Evolutionary conservation across 2,113 vertebrate genomes (phyloP).

Genomic region (Phoxinus phoxinus): DNA sequence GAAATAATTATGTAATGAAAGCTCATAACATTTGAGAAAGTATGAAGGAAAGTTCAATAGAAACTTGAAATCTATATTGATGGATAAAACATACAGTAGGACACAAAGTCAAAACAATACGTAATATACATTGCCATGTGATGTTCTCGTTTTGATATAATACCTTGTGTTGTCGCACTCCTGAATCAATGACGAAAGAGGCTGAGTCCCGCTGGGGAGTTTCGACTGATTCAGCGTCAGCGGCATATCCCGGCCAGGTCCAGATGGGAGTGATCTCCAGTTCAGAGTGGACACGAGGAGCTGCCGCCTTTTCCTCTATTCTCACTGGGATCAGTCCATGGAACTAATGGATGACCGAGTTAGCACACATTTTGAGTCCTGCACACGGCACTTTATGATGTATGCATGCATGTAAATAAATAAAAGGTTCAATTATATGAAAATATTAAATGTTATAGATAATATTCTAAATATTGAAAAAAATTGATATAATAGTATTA

Average conservation of each 20-base stretch:
- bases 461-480: not conserved
- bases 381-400: not conserved
- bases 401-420: not conserved
- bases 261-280: slow-evolving; percentile 51
- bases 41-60: not conserved
- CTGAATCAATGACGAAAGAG: slow-evolving; percentile 31
- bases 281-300: slow-evolving; percentile 50
- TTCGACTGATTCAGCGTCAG: slow-evolving; percentile 38
- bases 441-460: too few species aligned
- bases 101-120: too few species aligned
- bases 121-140: too few species aligned
- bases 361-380: not conserved
- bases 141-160: not conserved
- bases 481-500: not conserved
- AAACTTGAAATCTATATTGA: too few species aligned
- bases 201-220: slow-evolving; percentile 61
- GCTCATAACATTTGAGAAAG: not conserved
- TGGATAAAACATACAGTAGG: too few species aligned
- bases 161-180: slow-evolving; percentile 59
- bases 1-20: not conserved
- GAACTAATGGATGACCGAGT: slow-evolving; percentile 56
- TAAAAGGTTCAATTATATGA: not conserved
- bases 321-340: slow-evolving; percentile 70
- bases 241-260: slow-evolving; percentile 55
- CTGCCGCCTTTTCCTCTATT: slow-evolving; percentile 59